Evolutionary conservation across 2,888 invertebrate genomes (phyloP).

Genomic region (Matsumyia berberina): DNA sequence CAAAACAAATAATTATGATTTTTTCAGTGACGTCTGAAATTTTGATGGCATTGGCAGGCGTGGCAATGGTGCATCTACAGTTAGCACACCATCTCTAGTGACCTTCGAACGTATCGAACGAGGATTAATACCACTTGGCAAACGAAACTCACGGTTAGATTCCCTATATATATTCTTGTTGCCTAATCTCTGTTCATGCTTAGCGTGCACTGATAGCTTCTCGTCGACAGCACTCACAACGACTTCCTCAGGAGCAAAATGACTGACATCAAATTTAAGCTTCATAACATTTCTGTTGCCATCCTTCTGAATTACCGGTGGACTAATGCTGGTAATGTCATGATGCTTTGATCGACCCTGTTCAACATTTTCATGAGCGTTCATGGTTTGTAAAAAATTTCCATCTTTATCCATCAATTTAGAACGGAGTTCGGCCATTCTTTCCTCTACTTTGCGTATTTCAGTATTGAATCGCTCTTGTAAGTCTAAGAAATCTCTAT

Average conservation of each 20-base stretch:
- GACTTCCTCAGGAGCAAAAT: neutral
- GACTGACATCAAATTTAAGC: neutral
- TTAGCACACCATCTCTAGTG: neutral
- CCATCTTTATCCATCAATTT: neutral
- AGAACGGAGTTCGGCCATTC: neutral
- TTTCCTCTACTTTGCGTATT: neutral
- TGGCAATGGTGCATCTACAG: conserved; percentile 1
- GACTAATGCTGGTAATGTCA: neutral
- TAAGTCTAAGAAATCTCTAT: neutral
- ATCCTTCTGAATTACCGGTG: neutral
- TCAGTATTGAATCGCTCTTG: neutral
- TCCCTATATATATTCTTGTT: neutral
- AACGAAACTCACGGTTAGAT: neutral
- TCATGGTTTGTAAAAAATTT: neutral
- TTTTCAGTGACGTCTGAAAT: no score
- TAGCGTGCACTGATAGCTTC: neutral
- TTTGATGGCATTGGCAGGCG: neutral
- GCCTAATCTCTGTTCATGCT: neutral
- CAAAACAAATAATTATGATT: neutral
- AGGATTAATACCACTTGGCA: neutral
- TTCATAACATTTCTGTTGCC: neutral
- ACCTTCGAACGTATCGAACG: neutral
- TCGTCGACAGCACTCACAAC: neutral
- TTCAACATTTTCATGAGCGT: no score
- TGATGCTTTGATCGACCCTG: neutral